Evolutionary conservation across 2,888 invertebrate species (phyloP).

Genomic region (Zootermopsis nevadensis): DNA sequence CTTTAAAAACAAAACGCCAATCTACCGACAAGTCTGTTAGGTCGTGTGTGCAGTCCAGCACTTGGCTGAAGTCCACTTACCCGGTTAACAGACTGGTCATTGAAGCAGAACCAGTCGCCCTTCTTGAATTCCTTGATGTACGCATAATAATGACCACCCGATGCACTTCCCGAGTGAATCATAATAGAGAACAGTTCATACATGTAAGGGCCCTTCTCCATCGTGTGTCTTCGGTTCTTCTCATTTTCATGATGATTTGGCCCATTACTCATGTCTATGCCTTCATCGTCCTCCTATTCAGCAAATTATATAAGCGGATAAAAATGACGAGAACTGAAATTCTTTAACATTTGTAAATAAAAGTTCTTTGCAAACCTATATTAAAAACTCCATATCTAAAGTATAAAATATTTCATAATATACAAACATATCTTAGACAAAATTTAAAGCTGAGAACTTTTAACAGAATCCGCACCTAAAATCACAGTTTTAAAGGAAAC

Average conservation of each 20-base stretch:
- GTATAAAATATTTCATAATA: too few species aligned
- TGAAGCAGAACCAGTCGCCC: constrained; percentile 87
- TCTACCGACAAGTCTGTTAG: too few species aligned
- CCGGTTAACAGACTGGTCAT: constrained; percentile 83
- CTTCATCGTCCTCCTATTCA: constrained; percentile 58
- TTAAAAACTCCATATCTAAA: too few species aligned
- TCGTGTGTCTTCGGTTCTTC: constrained; percentile 62
- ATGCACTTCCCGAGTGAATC: constrained; percentile 92
- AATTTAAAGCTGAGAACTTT: too few species aligned
- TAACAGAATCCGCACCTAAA: too few species aligned
- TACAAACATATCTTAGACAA: too few species aligned
- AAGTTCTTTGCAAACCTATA: too few species aligned
- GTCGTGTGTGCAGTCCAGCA: not conserved
- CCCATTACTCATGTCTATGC: constrained; percentile 71
- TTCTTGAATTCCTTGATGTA: constrained; percentile 85
- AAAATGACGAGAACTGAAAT: too few species aligned
- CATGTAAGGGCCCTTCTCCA: constrained; percentile 74
- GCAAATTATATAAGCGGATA: not conserved
- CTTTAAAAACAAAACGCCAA: too few species aligned
- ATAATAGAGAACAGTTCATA: constrained; percentile 92
- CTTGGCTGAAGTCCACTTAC: constrained; percentile 64
- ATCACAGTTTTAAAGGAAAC: too few species aligned
- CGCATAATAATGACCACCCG: constrained; percentile 92
- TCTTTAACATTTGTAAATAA: too few species aligned
- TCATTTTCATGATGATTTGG: constrained; percentile 65